Conservation (phyloP, 2,113 vertebrate genomes). For the Dermatemys mawii region DNA sequence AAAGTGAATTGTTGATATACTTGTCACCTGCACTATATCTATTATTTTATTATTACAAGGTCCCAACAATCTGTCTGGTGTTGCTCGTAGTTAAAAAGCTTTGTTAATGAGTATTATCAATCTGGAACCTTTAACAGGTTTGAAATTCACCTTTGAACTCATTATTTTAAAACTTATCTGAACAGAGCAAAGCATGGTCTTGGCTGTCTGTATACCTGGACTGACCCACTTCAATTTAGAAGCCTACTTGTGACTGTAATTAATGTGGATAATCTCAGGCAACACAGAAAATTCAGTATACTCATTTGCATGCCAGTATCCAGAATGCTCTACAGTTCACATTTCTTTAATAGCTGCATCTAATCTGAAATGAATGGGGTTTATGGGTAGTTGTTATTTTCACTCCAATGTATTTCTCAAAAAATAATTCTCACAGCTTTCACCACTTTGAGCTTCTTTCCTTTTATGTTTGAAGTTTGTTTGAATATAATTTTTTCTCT, state of each 20-base stretch:
- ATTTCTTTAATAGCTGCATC: slow-evolving; percentile 2
- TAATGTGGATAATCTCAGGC: background rate
- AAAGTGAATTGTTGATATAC: background rate
- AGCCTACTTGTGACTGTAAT: background rate
- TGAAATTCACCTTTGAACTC: background rate
- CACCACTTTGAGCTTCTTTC: background rate
- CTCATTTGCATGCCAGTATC: background rate
- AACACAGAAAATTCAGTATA: background rate
- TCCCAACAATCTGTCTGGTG: background rate
- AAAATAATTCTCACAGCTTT: background rate
- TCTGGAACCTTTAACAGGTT: background rate
- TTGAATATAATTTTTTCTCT: background rate
- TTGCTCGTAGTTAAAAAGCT: background rate
- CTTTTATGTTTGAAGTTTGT: background rate
- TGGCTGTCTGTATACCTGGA: background rate
- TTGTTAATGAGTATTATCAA: background rate
- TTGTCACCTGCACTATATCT: background rate
- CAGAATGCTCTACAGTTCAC: background rate
- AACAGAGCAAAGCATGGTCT: background rate
- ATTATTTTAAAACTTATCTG: background rate
- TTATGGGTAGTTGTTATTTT: rapidly evolving
- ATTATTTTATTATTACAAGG: background rate
- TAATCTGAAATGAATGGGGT: background rate
- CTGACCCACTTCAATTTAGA: background rate
- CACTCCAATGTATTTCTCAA: rapidly evolving